These are phyloP conservation scores for Caenorhabditis zanzibari DNA, from an alignment of 2,888 invertebrate genomes.

Conservation along the genomic window DNA sequence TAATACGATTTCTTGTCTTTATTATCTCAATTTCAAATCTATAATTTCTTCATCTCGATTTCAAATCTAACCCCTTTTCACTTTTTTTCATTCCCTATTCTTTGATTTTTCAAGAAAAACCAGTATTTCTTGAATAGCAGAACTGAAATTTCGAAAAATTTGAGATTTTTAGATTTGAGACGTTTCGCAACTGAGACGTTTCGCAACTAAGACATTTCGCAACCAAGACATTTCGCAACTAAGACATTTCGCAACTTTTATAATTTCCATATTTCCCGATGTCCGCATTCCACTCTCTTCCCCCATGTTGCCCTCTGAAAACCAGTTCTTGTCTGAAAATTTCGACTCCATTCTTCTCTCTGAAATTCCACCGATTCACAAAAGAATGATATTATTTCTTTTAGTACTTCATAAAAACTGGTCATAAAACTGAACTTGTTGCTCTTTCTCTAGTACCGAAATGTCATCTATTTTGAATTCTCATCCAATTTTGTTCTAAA, in stretches of 20 bases:
- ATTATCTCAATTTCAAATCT: no score
- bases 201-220: no score
- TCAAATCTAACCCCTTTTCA: neutral
- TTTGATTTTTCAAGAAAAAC: no score
- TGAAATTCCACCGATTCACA: neutral
- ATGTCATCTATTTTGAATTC: neutral
- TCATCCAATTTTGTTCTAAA: neutral
- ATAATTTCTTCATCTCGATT: no score
- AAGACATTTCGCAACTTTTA: no score
- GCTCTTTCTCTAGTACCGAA: neutral
- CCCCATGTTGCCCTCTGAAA: neutral
- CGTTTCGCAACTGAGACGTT: no score
- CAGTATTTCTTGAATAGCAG: no score
- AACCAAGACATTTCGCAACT: no score
- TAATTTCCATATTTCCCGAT: no score
- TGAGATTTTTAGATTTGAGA: no score
- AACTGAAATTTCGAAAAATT: no score
- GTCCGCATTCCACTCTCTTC: neutral
- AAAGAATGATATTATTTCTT: constrained; percentile 7
- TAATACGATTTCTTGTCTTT: no score
- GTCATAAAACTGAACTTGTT: constrained; percentile 34
- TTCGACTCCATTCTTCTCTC: neutral
- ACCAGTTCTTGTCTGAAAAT: neutral
- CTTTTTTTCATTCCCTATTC: neutral
- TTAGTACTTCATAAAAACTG: constrained; percentile 17